Evolutionary conservation across 2,797 vertebrate genomes (phyloP).

Genomic region (Acrossocheilus wenchowensis): DNA sequence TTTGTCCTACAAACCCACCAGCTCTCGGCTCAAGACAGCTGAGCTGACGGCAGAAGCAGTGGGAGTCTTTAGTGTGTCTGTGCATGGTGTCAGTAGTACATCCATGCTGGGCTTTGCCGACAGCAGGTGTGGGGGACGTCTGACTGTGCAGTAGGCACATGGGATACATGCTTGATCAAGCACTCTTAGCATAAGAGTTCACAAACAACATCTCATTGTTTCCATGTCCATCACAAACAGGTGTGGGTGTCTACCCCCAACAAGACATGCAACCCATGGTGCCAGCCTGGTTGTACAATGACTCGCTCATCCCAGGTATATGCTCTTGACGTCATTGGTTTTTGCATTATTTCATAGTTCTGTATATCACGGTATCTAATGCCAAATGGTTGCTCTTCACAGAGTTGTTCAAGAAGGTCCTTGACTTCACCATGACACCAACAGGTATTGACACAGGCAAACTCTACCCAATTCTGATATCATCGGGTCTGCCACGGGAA

Average conservation of each 20-base stretch:
- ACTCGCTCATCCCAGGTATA: conserved; percentile 93
- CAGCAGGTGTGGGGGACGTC: conserved; percentile 63
- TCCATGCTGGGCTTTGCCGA: conserved; percentile 57
- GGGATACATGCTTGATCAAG: conserved; percentile 19
- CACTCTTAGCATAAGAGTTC: conserved; percentile 1
- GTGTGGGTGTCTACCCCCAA: conserved; percentile 90
- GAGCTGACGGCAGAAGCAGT: conserved; percentile 61
- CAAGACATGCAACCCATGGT: conserved; percentile 93
- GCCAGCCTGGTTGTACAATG: conserved; percentile 95
- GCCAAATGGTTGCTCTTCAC: conserved; percentile 15
- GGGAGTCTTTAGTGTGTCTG: conserved; percentile 59
- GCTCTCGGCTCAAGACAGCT: conserved; percentile 59
- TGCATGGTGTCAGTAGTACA: conserved; percentile 57
- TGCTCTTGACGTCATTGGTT: background rate
- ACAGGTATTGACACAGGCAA: conserved; percentile 95
- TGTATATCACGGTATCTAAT: background rate
- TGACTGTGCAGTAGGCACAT: conserved; percentile 18
- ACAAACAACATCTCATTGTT: conserved; percentile 39
- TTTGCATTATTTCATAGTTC: background rate
- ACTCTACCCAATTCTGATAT: conserved; percentile 97
- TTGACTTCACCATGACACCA: conserved; percentile 92
- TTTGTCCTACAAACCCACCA: conserved; percentile 41
- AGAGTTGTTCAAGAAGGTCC: conserved; percentile 96
- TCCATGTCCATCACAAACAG: conserved; percentile 71
- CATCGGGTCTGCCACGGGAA: conserved; percentile 95